phyloP scores from a whole-genome alignment of 2,113 vertebrate genomes.

The Chionomys nivalis region DNA sequence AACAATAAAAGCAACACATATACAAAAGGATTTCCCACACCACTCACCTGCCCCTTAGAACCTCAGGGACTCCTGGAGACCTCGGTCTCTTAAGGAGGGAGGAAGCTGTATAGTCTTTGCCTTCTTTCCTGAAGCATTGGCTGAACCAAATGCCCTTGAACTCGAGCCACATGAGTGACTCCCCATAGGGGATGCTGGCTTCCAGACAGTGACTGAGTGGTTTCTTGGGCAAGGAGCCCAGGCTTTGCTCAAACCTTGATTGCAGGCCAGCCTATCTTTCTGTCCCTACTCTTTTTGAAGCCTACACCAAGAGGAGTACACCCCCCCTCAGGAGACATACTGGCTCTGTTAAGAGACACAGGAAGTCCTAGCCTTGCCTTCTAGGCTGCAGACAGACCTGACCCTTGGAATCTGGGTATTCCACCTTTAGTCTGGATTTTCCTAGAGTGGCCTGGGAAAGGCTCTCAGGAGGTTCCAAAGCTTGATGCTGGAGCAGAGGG shows the following conservation, averaged over 20 bases:
- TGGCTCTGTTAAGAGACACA: too few species aligned
- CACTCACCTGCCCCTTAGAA: neutral
- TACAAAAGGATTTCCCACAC: too few species aligned
- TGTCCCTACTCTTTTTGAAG: neutral
- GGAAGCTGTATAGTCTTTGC: neutral
- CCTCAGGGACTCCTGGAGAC: neutral
- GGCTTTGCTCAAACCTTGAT: neutral
- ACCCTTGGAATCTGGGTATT: neutral
- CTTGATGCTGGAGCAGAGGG: neutral
- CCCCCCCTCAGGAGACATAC: neutral
- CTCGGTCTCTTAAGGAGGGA: rapidly evolving
- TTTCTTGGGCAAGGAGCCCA: neutral
- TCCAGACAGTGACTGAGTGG: neutral
- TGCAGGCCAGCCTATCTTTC: neutral
- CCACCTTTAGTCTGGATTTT: neutral
- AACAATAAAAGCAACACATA: too few species aligned
- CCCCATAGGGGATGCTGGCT: rapidly evolving
- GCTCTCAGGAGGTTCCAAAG: rapidly evolving
- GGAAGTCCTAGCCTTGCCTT: too few species aligned
- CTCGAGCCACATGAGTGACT: rapidly evolving
- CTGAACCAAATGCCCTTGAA: neutral
- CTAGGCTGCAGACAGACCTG: rapidly evolving
- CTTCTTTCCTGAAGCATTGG: neutral
- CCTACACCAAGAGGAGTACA: neutral
- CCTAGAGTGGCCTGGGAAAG: neutral